phyloP scores from a whole-genome alignment of 2,113 vertebrate genomes.

The mouse (Mus musculus) region GRCm39 chr7:93376501-93377000 shows the following conservation, averaged over 20 bases:
- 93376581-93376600: not conserved
- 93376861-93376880: not conserved
- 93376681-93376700: not conserved
- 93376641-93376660: not conserved
- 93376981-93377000: not conserved
- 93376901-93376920: not conserved
- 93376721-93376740: too few species aligned
- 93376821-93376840: not conserved
- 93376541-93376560: too few species aligned
- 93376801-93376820: not conserved
- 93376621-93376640: not conserved
- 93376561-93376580: not conserved
- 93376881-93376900: not conserved
- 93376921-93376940: not conserved
- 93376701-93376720: not conserved
- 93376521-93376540: not conserved
- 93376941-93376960: not conserved
- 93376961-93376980: not conserved
- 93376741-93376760: not conserved
- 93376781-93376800: not conserved
- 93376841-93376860: not conserved
- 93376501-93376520: not conserved
- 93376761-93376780: not conserved
- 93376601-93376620: not conserved
- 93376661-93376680: slow-evolving; percentile 25